Conservation (phyloP, 1,140 invertebrate genomes). For the Caenorhabditis brenneri region DNA sequence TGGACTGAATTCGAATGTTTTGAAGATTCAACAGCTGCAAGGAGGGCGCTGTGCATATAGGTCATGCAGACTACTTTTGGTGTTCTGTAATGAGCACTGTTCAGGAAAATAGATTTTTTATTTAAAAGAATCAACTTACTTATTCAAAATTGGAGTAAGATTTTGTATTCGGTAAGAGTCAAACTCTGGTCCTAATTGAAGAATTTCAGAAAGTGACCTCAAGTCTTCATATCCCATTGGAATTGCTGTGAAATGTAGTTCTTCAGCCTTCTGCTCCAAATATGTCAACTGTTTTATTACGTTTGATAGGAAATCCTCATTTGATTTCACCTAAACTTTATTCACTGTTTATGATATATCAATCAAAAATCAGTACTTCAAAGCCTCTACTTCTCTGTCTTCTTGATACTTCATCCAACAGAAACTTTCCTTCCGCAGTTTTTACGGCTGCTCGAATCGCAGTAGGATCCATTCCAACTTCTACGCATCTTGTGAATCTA, state of each 20-base stretch:
- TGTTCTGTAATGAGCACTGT: too few relatives aligned
- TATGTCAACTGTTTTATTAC: not conserved
- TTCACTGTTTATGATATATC: not conserved
- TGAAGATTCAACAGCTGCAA: not conserved
- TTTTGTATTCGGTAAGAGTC: not conserved
- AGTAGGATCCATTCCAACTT: constrained; percentile 11
- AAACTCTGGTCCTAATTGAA: not conserved
- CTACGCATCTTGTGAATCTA: not conserved
- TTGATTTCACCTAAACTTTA: not conserved
- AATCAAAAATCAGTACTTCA: not conserved
- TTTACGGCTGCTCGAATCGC: not conserved
- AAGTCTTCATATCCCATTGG: not conserved
- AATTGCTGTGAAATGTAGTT: not conserved
- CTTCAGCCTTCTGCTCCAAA: not conserved
- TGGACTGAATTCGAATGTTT: not conserved
- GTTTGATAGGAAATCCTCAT: not conserved
- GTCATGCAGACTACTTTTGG: not conserved
- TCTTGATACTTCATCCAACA: not conserved
- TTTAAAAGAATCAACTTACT: not conserved
- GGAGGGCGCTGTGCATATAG: not conserved
- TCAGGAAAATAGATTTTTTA: not conserved
- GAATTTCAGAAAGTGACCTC: not conserved
- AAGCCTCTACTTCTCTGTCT: not conserved
- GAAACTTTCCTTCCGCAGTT: not conserved
- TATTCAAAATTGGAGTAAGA: not conserved